Base-by-base conservation (phyloP, 2,888 invertebrate species). In the Parasteatoda lunata region DNA sequence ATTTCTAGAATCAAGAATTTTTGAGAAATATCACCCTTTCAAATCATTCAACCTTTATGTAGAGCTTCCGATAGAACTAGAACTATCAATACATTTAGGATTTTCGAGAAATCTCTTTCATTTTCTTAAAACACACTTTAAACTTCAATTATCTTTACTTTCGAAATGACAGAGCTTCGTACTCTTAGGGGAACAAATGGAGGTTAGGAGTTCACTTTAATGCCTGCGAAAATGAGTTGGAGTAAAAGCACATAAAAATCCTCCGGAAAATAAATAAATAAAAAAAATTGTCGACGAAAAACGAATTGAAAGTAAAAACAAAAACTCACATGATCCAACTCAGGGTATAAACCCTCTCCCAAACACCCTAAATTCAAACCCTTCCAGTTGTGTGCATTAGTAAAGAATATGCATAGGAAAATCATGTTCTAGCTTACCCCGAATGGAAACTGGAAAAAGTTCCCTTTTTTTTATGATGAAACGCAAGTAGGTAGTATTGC, bases 381-480 rank as follows among this genome's bases (percentile, higher is more conserved):
- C 65, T 72, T 52, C 64, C 70, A 66, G 54, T 49, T 81, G 76
- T 72, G 68, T 80, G 85, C 80, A 86, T 86, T 86, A 86, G 85
- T 75, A 65, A 49, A 71, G 85, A 86, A 86, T 86, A 86, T 86
- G 85, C 85, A 86, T 86, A 86, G 80, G 77, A 86, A 30, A 86
- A 86, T 86, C 85, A 65, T 68, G 85, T 80, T 80, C 80, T 80
- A 86, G 85, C 85, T 86, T 86, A 86, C 66, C 11, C 52, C 72
- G 70, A 86, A 86, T 86, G 76, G 85, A 86, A 86, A 80, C 85
- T 64, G 52, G 52, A 65, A 54, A 54, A 71, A 49, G 51, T 80
- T 80, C 79, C 76, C 71, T 59, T 76, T 71, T 72, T 30, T 15
- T 51, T n/a, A n/a, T 15, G 13, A 51, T 15, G 30, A 81, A 73